Base-by-base conservation (phyloP, 2,888 invertebrate species). In the Apotomis capreana region DNA sequence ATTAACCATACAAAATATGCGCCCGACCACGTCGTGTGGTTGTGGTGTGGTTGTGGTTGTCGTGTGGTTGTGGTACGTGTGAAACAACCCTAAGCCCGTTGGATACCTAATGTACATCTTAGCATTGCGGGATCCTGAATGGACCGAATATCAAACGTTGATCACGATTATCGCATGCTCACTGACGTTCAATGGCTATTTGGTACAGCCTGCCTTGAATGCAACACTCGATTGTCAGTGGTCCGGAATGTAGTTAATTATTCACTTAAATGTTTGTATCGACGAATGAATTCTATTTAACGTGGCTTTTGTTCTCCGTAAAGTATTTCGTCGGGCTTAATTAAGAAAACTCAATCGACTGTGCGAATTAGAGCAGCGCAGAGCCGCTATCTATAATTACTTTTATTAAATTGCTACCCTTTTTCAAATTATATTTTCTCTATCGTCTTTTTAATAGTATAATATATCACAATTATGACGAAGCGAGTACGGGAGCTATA, bases 311-410 rank as follows among this genome's bases (percentile, higher is more conserved):
- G 71, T 71, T 67, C 51, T 15, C 26, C 57, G 13, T 26, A 26
- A 68, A 71, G 67, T 71, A 68, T 71, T 71, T 70, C 65, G 62
- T 52, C 57, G 61, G 52, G 51, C 26, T 71, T 68, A 71, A 71
- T 71, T 71, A 71, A 71, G 61, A 68, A 71, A 68, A 68, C 71
- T 68, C 71, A 71, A 62, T 71, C 71, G 71, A 68, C 61, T 68
- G 71, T 44, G 67, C 67, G 62, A 71, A 61, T 62, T 67, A 44
- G 57, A 71, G 61, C 67, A 62, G 51, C 55, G 61, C 67, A 62
- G 51, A 49, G 65, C 63, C 59, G 70, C 61, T 58, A 68, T 68
- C 71, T 71, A 68, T 68, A 68, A 71, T 71, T 68, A 71, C 67
- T 71, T 71, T 71, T 71, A 62, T 71, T 44, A 52, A 71, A 60